Evolutionary conservation across 2,888 invertebrate species (phyloP), one percentile per base, ranked within the genome.

Genomic region (Notodonta ziczac): DNA sequence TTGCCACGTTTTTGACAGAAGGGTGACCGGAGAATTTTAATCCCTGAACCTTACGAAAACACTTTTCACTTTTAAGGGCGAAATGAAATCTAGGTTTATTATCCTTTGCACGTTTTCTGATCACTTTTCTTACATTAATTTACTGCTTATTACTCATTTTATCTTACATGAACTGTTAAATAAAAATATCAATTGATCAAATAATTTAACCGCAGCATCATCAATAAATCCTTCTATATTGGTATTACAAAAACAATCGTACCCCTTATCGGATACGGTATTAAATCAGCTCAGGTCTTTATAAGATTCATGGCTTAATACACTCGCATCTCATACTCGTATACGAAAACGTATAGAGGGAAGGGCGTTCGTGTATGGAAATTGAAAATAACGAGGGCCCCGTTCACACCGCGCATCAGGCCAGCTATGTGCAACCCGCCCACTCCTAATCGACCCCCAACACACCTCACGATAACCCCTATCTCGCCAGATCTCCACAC

Each of bases 361-460:
- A 84, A 88, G 89, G 86, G 87, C 83, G 90, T 85, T 88, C 87
- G 89, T 89, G 90, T 91, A 91, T 91, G 91, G 91, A 93, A 93
- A 93, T 93, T 92, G 92, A 92, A 93, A 93, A 93, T 93, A 93
- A 93, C 91, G 93, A 93, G 91, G 85, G 84, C 87, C 87, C 85
- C 87, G 90, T 91, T 91, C 91, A 87, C 89, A 89, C 87, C 86
- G 87, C 87, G 89, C 90, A 85, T 86, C 88, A 87, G 86, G 88
- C 89, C 87, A 87, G 85, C 88, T 90, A 84, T 83, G 80, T 84
- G 82, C 80, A 77, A 77, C 73, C 74, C 83, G 77, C 82, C 92
- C 91, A 90, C 80, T 81, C 71, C 78, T 83, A 81, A 85, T 82
- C 78, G 91, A 90, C 80, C 91, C 70, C 68, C 83, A 78, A 72